These are phyloP conservation scores for Acipenser ruthenus DNA, from an alignment of 2,797 vertebrate genomes.

Conservation along the genomic window DNA sequence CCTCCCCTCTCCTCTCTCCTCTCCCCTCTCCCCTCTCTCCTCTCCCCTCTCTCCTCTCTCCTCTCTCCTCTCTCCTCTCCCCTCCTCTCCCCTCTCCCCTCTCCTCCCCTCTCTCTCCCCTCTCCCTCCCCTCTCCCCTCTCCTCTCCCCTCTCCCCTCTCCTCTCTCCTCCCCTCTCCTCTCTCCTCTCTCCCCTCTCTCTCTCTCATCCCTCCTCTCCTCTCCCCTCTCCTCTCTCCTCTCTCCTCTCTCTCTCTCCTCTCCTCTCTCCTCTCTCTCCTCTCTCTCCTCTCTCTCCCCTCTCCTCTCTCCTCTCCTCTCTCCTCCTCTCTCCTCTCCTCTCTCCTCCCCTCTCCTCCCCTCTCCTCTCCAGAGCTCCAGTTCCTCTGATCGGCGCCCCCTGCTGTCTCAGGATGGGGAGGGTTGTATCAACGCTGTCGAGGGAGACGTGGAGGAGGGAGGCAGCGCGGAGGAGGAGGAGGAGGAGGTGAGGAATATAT, in stretches of 20 bases:
- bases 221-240: slow-evolving; percentile 1
- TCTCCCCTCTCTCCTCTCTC: too few species aligned
- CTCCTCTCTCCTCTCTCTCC: slow-evolving; percentile 6
- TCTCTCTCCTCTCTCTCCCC: too few species aligned
- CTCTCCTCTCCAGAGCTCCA: slow-evolving; percentile 7
- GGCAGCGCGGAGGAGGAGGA: slow-evolving; percentile 14
- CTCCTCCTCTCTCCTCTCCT: neutral
- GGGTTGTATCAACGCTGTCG: slow-evolving; percentile 57
- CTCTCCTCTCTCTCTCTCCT: neutral
- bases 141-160: too few species aligned
- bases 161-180: too few species aligned
- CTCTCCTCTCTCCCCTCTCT: neutral
- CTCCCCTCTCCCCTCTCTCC: too few species aligned
- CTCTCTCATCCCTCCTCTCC: neutral
- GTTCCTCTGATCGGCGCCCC: slow-evolving; percentile 27
- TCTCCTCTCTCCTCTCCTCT: neutral
- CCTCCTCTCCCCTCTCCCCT: too few species aligned
- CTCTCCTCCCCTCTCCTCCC: neutral
- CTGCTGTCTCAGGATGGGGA: slow-evolving; percentile 42
- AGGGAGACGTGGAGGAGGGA: slow-evolving; percentile 50
- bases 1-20: too few species aligned
- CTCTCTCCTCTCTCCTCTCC: too few species aligned
- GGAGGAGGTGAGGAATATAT: slow-evolving; percentile 14
- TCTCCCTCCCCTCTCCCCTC: too few species aligned
- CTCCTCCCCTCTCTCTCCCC: too few species aligned